These are phyloP conservation scores for Oriolus oriolus DNA, from an alignment of 2,113 vertebrate species.

Conservation along the genomic window DNA sequence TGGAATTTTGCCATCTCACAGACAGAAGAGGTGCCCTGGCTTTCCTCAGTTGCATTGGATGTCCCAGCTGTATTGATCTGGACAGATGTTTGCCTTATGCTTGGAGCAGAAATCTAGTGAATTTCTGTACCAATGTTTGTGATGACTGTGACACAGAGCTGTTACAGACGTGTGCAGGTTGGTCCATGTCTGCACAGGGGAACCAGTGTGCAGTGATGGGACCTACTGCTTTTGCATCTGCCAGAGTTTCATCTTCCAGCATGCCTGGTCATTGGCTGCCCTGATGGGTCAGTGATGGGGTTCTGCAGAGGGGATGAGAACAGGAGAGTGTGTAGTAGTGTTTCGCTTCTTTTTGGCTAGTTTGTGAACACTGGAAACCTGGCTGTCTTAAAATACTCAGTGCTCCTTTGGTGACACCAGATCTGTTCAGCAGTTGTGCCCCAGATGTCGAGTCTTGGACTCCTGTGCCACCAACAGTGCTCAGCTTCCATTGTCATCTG, in stretches of 20 bases:
- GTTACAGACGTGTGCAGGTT: neutral
- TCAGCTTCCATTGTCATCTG: neutral
- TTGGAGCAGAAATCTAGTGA: neutral
- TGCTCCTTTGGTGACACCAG: neutral
- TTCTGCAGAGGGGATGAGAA: neutral
- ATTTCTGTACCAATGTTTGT: neutral
- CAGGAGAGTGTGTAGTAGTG: neutral
- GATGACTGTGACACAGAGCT: neutral
- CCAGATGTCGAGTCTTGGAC: neutral
- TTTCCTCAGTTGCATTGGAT: neutral
- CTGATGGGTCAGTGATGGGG: fast-evolving
- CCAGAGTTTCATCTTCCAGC: neutral
- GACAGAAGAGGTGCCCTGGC: neutral
- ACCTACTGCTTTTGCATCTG: neutral
- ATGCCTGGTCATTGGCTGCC: neutral
- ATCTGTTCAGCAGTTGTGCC: neutral
- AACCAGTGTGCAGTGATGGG: neutral
- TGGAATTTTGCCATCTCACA: neutral
- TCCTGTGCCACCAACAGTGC: neutral
- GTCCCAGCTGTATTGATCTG: neutral
- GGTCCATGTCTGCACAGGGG: fast-evolving
- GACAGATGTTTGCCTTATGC: neutral
- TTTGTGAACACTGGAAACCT: neutral
- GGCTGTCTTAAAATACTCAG: neutral
- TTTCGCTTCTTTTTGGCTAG: neutral